These are phyloP conservation scores for Podarcis cretensis DNA, from an alignment of 2,113 vertebrate genomes.

Conservation along the genomic window DNA sequence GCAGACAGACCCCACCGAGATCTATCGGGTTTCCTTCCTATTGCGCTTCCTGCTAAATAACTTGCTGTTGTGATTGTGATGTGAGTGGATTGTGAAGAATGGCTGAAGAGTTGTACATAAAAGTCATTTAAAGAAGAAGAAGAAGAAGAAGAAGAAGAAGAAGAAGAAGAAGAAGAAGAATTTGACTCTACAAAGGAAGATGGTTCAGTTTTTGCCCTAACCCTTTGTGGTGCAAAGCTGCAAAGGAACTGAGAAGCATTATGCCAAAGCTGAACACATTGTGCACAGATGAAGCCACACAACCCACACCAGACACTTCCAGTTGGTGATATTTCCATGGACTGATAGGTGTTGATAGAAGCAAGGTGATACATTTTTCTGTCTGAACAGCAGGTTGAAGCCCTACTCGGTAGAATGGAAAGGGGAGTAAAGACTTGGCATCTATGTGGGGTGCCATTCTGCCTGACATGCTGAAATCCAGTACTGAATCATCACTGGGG, in stretches of 20 bases:
- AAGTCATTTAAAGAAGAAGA: neutral
- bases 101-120: neutral
- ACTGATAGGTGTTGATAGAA: neutral
- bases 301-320: neutral
- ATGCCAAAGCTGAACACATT: neutral
- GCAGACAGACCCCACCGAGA: neutral
- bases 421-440: neutral
- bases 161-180: neutral
- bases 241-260: neutral
- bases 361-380: neutral
- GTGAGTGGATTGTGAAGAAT: neutral
- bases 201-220: neutral
- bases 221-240: neutral
- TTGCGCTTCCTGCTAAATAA: neutral
- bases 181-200: conserved; percentile 10
- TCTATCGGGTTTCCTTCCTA: neutral
- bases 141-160: too few relatives aligned
- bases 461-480: neutral
- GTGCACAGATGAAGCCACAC: neutral
- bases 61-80: neutral
- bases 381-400: neutral
- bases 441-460: neutral
- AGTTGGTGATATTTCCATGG: neutral
- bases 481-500: neutral
- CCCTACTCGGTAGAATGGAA: neutral